phyloP scores from a whole-genome alignment of 2,888 invertebrate genomes.

The Cataglyphis cursor region DNA sequence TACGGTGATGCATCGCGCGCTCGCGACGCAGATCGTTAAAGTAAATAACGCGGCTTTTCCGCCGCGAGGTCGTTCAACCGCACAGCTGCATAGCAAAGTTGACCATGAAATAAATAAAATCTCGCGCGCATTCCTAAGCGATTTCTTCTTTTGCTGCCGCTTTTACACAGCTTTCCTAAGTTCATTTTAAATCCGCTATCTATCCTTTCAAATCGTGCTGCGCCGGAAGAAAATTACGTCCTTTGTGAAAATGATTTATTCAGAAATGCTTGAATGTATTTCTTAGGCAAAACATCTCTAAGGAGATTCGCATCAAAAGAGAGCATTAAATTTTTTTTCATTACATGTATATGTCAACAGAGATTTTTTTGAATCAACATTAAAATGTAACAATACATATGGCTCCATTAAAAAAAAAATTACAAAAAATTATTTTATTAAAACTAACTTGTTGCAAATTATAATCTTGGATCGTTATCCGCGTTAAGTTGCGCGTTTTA shows the following conservation, averaged over 20 bases:
- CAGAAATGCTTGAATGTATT: not conserved
- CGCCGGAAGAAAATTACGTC: constrained; percentile 38
- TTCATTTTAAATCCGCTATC: constrained; percentile 21
- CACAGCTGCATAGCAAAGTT: constrained; percentile 54
- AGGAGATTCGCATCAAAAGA: not conserved
- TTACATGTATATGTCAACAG: not conserved
- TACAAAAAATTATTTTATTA: not conserved
- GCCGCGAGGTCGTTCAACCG: constrained; percentile 54
- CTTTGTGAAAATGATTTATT: constrained; percentile 64
- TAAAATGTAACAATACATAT: not conserved
- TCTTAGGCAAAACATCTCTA: not conserved
- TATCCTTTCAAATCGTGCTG: constrained; percentile 40
- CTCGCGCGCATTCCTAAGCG: constrained; percentile 64
- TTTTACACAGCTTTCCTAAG: constrained; percentile 11
- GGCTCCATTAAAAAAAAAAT: not conserved
- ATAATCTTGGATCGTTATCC: not conserved
- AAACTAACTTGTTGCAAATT: not conserved
- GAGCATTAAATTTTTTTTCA: constrained; percentile 10
- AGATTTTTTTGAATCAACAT: not conserved
- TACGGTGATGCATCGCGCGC: constrained; percentile 51
- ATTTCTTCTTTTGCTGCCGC: constrained; percentile 42
- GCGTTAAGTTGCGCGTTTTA: not conserved
- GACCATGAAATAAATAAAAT: constrained; percentile 65
- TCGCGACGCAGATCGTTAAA: constrained; percentile 69
- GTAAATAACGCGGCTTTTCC: constrained; percentile 73